These are phyloP conservation scores for Wasmannia auropunctata DNA, from an alignment of 1,140 invertebrate species.

Conservation along the genomic window DNA sequence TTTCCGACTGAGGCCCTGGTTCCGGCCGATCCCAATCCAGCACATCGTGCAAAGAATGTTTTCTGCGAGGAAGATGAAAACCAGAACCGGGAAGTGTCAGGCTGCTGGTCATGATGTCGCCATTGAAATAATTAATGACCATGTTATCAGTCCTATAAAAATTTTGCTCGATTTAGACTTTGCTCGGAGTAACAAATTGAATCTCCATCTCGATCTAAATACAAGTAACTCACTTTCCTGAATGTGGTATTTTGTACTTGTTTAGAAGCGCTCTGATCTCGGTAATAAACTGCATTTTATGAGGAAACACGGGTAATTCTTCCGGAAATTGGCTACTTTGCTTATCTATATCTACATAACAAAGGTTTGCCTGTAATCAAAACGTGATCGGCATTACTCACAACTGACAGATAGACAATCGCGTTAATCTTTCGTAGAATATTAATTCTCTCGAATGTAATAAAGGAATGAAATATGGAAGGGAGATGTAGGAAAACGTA, in stretches of 20 bases:
- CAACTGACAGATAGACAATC: neutral
- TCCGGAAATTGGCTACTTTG: constrained; percentile 97
- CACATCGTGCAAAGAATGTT: constrained; percentile 91
- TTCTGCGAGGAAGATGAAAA: constrained; percentile 87
- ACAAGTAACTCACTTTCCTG: constrained; percentile 80
- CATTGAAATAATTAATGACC: constrained; percentile 83
- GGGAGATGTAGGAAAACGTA: constrained; percentile 72
- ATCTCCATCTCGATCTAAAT: neutral
- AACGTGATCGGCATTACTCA: neutral
- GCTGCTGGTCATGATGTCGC: constrained; percentile 86
- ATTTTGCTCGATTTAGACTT: constrained; percentile 38
- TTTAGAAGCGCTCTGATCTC: constrained; percentile 94
- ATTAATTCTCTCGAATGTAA: neutral
- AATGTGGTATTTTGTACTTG: constrained; percentile 88
- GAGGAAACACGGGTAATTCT: constrained; percentile 97
- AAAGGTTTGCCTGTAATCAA: constrained; percentile 91
- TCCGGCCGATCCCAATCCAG: constrained; percentile 89
- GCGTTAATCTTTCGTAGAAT: neutral
- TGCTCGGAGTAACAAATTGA: neutral
- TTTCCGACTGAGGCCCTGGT: constrained; percentile 87
- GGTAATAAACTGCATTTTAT: constrained; percentile 93
- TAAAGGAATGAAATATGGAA: neutral
- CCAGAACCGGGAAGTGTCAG: constrained; percentile 86
- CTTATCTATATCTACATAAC: constrained; percentile 98
- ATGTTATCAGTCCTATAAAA: constrained; percentile 85